Conservation (phyloP, 2,888 invertebrate species). For the Tachina grossa region DNA sequence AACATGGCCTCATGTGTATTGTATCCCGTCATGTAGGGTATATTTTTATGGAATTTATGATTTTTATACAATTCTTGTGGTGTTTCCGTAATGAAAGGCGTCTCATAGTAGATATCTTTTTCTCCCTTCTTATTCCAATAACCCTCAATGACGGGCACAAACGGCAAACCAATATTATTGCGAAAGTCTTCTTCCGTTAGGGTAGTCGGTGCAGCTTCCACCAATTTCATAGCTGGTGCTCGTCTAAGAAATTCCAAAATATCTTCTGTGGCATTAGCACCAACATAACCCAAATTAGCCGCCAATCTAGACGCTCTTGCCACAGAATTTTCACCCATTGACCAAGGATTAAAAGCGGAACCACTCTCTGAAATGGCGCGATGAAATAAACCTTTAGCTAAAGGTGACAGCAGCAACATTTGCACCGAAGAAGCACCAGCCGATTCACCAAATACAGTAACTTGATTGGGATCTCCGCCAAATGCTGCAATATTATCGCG, state of each 20-base stretch:
- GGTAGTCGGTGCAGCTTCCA: slow-evolving; percentile 85
- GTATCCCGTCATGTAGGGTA: slow-evolving; percentile 86
- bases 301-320: slow-evolving; percentile 85
- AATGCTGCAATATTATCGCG: slow-evolving; percentile 85
- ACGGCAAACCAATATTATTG: slow-evolving; percentile 85
- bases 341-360: slow-evolving; percentile 86
- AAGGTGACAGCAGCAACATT: slow-evolving; percentile 84
- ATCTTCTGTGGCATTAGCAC: slow-evolving; percentile 85
- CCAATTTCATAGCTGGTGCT: slow-evolving; percentile 85
- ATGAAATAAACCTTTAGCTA: slow-evolving; percentile 85
- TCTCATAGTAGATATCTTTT: slow-evolving; percentile 80
- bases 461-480: slow-evolving; percentile 85
- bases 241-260: slow-evolving; percentile 85
- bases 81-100: slow-evolving; percentile 84
- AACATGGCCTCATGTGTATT: slow-evolving; percentile 87
- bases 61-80: slow-evolving; percentile 83
- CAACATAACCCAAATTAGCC: slow-evolving; percentile 84
- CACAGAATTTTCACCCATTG: slow-evolving; percentile 84
- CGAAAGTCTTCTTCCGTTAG: slow-evolving; percentile 84
- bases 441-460: slow-evolving; percentile 86
- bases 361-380: slow-evolving; percentile 86
- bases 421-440: slow-evolving; percentile 86
- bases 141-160: slow-evolving; percentile 85
- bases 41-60: slow-evolving; percentile 84
- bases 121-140: slow-evolving; percentile 80